phyloP scores from a whole-genome alignment of 2,888 invertebrate genomes.

The Tinea trinotella region DNA sequence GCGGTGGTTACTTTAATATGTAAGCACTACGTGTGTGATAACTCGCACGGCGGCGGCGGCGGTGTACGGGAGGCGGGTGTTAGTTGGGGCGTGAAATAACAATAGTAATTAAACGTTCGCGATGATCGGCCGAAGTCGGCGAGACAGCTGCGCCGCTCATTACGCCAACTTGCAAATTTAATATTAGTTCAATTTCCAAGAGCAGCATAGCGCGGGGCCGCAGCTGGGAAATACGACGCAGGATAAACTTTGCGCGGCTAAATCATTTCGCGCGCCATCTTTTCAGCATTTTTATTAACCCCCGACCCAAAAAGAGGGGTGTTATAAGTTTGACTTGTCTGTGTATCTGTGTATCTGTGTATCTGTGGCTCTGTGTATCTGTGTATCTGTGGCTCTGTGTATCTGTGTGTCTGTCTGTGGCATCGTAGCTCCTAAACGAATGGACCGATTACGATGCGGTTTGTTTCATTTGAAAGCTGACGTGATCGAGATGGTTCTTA shows the following conservation, averaged over 20 bases:
- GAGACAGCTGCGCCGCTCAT: slow-evolving; percentile 29
- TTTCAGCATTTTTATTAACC: slow-evolving; percentile 10
- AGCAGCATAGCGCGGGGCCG: slow-evolving; percentile 14
- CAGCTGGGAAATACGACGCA: slow-evolving; percentile 20
- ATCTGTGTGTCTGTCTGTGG: too few species aligned
- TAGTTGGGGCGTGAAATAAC: slow-evolving; percentile 20
- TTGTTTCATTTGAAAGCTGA: too few species aligned
- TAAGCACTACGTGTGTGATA: too few species aligned
- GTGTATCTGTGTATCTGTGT: too few species aligned
- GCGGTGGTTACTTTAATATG: too few species aligned
- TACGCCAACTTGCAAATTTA: slow-evolving; percentile 28
- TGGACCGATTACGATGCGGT: too few species aligned
- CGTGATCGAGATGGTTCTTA: too few species aligned
- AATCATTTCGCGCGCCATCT: slow-evolving; percentile 14
- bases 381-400: too few species aligned
- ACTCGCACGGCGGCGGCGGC: background rate
- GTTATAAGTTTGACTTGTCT: too few species aligned
- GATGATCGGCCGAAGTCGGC: slow-evolving; percentile 26
- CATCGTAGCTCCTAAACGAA: too few species aligned
- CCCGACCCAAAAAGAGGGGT: too few species aligned
- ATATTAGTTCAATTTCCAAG: slow-evolving; percentile 20
- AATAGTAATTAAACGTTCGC: slow-evolving; percentile 35
- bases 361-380: too few species aligned
- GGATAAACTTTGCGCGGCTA: slow-evolving; percentile 20
- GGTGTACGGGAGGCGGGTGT: background rate